Evolutionary conservation across 2,113 vertebrate genomes (phyloP), one percentile per base, ranked within the genome.

Genomic region (Ageneiosus marmoratus): DNA sequence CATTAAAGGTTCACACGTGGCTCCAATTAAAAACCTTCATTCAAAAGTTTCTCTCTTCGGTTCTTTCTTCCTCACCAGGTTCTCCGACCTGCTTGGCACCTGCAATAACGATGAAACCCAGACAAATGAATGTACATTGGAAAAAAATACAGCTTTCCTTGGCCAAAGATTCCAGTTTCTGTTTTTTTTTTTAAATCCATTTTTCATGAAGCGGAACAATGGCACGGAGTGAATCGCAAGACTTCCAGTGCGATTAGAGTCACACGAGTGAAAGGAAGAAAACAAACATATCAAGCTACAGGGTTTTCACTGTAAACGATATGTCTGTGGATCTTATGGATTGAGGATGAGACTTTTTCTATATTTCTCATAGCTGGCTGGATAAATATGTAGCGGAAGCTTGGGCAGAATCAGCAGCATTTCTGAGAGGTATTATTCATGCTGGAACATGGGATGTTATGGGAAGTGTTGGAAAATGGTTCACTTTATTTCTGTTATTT

Each of bases 141-240:
- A 22, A 5, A 37, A 65, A 41, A 41, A 41, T 41, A 41, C 37
- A 2, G 2, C 37, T 41, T 41, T 41, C 37, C 37, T 41, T 41
- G 37, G 37, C 37, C 37, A 41, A 41, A 41, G 37, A 41, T 41
- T 41, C 37, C 37, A 41, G 2, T 65, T 70, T 70, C 41, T 24
- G 9, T 75, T 86, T 63, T 72, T 81, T 50, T 88, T 89, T 86
- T 89, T 87, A 80, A 85, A 50, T 89, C 70, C 62, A 67, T 44
- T 84, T 84, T 48, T 75, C 82, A 81, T 51, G 48, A 67, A 24
- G n/a, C 18, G 48, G 72, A 89, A 90, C 88, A 91, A 88, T 86
- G 81, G 67, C 72, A 75, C 11, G 75, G 65, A 58, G 41, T 50
- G 72, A 53, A 75, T 69, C 27, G 37, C 9, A n/a, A n/a, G 18